Conservation (phyloP, 1,140 invertebrate species). For the Asobara japonica region DNA sequence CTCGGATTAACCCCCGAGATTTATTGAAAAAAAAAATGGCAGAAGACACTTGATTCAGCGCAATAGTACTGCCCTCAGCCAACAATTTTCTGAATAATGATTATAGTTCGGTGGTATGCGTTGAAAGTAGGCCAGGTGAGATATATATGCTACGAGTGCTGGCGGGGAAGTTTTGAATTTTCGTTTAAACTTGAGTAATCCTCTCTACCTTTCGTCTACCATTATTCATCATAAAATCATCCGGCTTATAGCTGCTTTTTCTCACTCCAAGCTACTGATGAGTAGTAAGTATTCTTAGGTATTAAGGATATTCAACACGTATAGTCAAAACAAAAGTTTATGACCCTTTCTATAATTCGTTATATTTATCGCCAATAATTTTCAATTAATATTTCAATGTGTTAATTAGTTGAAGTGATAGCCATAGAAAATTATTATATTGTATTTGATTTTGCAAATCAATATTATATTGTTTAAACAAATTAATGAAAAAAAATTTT, state of each 20-base stretch:
- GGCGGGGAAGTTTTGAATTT: not conserved
- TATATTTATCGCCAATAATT: too few species aligned
- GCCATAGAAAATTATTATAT: too few species aligned
- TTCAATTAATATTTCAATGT: too few species aligned
- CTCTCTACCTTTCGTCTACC: not conserved
- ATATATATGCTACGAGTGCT: not conserved
- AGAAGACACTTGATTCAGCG: not conserved
- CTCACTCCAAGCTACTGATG: not conserved
- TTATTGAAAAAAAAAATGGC: not conserved
- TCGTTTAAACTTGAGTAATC: conserved; percentile 1
- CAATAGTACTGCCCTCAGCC: not conserved
- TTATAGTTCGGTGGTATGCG: not conserved
- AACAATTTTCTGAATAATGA: not conserved
- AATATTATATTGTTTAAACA: too few species aligned
- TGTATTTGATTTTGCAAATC: too few species aligned
- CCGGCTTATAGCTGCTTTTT: not conserved
- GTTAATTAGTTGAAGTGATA: too few species aligned
- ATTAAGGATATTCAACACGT: too few species aligned
- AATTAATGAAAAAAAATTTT: too few species aligned
- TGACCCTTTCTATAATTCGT: too few species aligned
- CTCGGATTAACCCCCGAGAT: not conserved
- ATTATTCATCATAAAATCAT: not conserved
- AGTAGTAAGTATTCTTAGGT: too few species aligned
- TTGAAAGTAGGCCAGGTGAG: not conserved
- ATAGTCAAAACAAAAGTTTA: too few species aligned